Evolutionary conservation across 2,888 invertebrate genomes (phyloP), one percentile per base, ranked within the genome.

Genomic region (Thysanoteuthis rhombus): DNA sequence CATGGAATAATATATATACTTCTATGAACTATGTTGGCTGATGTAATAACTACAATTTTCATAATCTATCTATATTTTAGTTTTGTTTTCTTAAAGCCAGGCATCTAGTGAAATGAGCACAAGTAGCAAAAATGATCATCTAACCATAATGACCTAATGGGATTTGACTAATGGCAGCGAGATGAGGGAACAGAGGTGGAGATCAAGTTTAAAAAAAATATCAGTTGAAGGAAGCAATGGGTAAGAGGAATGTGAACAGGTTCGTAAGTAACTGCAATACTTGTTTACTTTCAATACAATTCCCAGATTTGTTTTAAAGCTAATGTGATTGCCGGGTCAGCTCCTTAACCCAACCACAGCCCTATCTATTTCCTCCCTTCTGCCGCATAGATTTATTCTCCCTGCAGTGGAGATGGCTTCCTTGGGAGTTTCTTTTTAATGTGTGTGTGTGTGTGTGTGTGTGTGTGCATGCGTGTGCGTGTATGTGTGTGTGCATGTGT

Each of bases 241-340:
- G 32, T 75, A n/a, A n/a, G 75, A 75, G 75, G n/a, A n/a, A 12
- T n/a, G n/a, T n/a, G 19, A 75, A n/a, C 16, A 75, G 16, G 12
- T 75, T 75, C 28, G 25, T 58, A 58, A 58, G 58, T 25, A 58
- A 58, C 58, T 75, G 75, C 75, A 75, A 75, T 75, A 75, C 75
- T 75, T 75, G 75, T 75, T 75, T 75, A 75, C 75, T 75, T 75
- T 75, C 16, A 10, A 75, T 75, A 75, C 75, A 75, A 75, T 75
- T n/a, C 75, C 75, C 75, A 75, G 75, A 75, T 75, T 75, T 75
- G 75, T 75, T 75, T 75, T n/a, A 75, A 75, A 75, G 75, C 75
- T 75, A 75, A 75, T 75, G 75, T 75, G 75, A 75, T 75, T 75
- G 75, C 75, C 19, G 75, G 75, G 75, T 75, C n/a, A 75, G 10